Base-by-base conservation (phyloP, 2,797 vertebrate genomes). In the Brachyrhaphis roseni region DNA sequence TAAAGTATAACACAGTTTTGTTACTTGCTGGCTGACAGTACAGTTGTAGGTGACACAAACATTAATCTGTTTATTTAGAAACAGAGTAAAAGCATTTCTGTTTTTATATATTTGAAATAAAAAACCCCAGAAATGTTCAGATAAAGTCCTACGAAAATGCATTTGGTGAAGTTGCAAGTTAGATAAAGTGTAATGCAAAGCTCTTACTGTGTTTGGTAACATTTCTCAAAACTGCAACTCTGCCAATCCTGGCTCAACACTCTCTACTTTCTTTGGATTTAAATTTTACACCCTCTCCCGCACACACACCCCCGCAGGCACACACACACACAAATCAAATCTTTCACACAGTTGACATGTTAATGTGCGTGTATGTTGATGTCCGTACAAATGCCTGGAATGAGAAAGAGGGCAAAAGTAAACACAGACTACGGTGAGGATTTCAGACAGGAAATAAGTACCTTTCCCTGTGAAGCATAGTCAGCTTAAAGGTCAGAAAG, bases 401-500 rank as follows among this genome's bases (percentile, higher is more conserved):
- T 20, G 31, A 64, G 34, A 64, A 64, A 20, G 34, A 26, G 18
- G 41, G 36, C 10, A 49, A 46, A 31, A 53, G 39, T 36, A 31
- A 41, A 79, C 85, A 68, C 49, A 41, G 34, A 55, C 26, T 20
- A 81, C 43, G 28, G 23, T 84, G 39, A 64, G 39, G 15, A 82
- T 55, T 43, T 83, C 47, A 72, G 76, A 81, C 76, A 81, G 73
- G 31, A 77, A 84, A 72, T 75, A 83, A 76, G 55, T 8, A 13
- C 70, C 43, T 73, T 68, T 79, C 36, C 45, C 16, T 46, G 72
- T 45, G 31, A 81, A 77, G 82, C 74, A 72, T 31, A 74, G 81
- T 78, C 66, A 64, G 5, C 80, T 81, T 86, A 87, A 90, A 88
- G 81, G 84, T 84, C 81, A 89, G 78, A 57, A 6, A 51, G 53